Evolutionary conservation across 1,140 invertebrate species (phyloP), one percentile per base, ranked within the genome.

Genomic region (Dermatophagoides farinae): DNA sequence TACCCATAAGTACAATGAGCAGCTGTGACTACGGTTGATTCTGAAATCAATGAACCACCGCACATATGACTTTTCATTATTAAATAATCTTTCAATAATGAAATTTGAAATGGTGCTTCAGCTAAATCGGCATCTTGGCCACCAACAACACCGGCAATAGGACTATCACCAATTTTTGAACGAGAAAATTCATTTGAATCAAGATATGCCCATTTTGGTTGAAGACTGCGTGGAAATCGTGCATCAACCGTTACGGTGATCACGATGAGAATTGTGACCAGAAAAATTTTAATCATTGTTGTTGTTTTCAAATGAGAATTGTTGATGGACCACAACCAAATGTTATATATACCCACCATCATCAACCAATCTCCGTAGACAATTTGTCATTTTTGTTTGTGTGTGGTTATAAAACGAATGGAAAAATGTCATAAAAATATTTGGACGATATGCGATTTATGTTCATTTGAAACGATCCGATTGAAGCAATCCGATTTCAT

Each of bases 1-100:
- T 44, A 55, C 53, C 41, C 53, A 40, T 54, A 6, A 23, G 54
- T 59, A 38, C 57, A 59, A 25, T 59, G 57, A 8, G 57, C 57
- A 25, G 57, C 57, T 16, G 57, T 59, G 2, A 59, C 6, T 4
- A 59, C 31, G 5, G 57, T 57, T 12, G 59, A n/a, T n/a, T 55
- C 14, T 12, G 25, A 18, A 54, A 50, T 37, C 43, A 59, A 39
- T 25, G 57, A 59, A 46, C 57, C 57, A 54, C 57, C 57, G 23
- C 57, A 59, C n/a, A 59, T 52, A 23, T 59, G 57, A 16, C 14
- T n/a, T 23, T 55, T 55, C 14, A 55, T 31, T 1, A 55, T 55
- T 5, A 55, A 6, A 23, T 55, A 55, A 25, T 55, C 53, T 39
- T 25, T n/a, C 20, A 55, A 4, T 16, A 55, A 23, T 2, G 53